These are phyloP conservation scores for Rhynchonycteris naso DNA, from an alignment of 2,797 vertebrate genomes.

Conservation along the genomic window DNA sequence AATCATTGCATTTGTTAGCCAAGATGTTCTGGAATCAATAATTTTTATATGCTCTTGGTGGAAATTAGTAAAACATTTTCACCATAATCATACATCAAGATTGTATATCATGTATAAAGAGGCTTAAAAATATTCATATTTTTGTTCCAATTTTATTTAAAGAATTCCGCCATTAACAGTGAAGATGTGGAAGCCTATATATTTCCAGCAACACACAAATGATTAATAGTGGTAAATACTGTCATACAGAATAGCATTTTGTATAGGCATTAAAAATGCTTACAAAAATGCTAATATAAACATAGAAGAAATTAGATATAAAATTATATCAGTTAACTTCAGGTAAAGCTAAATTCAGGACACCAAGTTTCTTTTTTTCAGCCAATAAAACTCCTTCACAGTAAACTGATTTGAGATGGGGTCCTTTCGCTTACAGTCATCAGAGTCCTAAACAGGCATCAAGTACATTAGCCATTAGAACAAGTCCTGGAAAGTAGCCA, in stretches of 20 bases:
- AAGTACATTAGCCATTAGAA: not conserved
- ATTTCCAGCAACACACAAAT: constrained; percentile 22
- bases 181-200: not conserved
- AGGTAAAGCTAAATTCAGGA: not conserved
- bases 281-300: not conserved
- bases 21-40: not conserved
- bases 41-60: not conserved
- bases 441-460: not conserved
- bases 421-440: not conserved
- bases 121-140: not conserved
- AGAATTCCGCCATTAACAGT: constrained; percentile 13
- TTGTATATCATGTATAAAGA: not conserved
- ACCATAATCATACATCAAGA: not conserved
- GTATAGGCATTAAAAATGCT: not conserved
- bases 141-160: not conserved
- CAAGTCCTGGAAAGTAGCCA: not conserved
- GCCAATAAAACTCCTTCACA: not conserved
- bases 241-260: not conserved
- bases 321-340: not conserved
- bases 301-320: not conserved
- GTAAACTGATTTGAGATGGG: not conserved
- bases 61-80: constrained; percentile 29
- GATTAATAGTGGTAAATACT: not conserved
- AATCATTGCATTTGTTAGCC: constrained; percentile 4
- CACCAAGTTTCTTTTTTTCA: not conserved